Base-by-base conservation (phyloP, 2,113 vertebrate species). In the Turdus rufiventris region DNA sequence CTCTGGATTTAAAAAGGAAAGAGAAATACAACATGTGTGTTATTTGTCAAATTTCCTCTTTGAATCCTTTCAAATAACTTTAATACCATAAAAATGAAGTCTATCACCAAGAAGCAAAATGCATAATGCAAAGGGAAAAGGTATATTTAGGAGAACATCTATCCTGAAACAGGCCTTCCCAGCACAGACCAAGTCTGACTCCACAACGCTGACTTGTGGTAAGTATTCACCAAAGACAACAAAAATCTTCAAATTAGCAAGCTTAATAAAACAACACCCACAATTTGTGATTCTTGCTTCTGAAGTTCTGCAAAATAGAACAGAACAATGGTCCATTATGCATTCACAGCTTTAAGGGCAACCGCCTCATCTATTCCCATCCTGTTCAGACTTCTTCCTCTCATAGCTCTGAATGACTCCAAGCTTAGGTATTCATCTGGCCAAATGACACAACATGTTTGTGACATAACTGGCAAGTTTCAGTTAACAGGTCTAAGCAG, bases 1-100 rank as follows among this genome's bases (percentile, higher is more conserved):
- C 98, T 99, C 99, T 99, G 96, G 36, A 96, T 96, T 94, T 74
- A 91, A 96, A 76, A 92, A 18, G 61, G 75, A 91, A 81, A 74
- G 48, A 92, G 42, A 91, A 95, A 92, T 48, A 93, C 66, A 81
- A 51, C 31, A 88, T 54, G 54, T 42, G 63, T 20, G 38, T 92
- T 45, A 95, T 45, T 68, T 68, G 70, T 70, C 54, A 90, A 26
- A 91, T 28, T 77, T 90, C 36, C 58, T 75, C 15, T 63, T 91
- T 85, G 72, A 93, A 57, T 61, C 77, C 54, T 36, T 67, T 84
- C 53, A 92, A 85, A 20, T 50, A 75, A 77, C 42, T 82, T 89
- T 15, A 73, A 8, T 50, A 86, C 33, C 12, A 79, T 38, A 66
- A 91, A 93, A 77, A 86, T 4, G 0, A 68, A 57, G 79, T 72